Percentiles rank a stretch among this genome's conserved stretches.
Conservation (phyloP, 2,888 invertebrate genomes). For the Pollenia labialis region DNA sequence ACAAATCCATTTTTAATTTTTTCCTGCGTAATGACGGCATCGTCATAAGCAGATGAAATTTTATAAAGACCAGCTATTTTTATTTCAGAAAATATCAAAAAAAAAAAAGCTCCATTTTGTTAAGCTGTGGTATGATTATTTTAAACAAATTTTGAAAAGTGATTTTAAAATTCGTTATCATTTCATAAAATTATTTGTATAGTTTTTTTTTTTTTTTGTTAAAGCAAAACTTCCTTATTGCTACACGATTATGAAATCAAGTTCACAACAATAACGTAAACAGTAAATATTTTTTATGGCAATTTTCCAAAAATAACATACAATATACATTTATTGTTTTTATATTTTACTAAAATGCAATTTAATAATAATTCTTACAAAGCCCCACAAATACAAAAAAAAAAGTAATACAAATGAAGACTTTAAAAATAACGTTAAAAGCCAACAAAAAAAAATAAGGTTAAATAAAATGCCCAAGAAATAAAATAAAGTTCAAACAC, state of each 20-base stretch:
- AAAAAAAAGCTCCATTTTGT: too few species aligned
- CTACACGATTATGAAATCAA: slow-evolving; percentile 62
- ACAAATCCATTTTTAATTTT: too few species aligned
- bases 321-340: slow-evolving; percentile 29
- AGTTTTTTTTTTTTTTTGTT: background rate
- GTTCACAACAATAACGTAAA: slow-evolving; percentile 56
- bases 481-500: slow-evolving; percentile 49
- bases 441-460: slow-evolving; percentile 48
- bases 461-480: slow-evolving; percentile 45
- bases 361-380: slow-evolving; percentile 17
- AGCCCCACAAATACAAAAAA: background rate
- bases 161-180: background rate
- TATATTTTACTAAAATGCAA: slow-evolving; percentile 43
- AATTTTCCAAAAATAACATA: slow-evolving; percentile 47
- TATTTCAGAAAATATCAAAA: too few species aligned
- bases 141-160: background rate
- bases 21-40: too few species aligned
- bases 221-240: slow-evolving; percentile 13
- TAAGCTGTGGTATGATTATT: too few species aligned
- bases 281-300: slow-evolving; percentile 43
- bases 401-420: background rate
- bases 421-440: slow-evolving; percentile 2
- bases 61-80: too few species aligned
- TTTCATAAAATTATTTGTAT: background rate
- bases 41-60: too few species aligned